Evolutionary conservation across 2,888 invertebrate genomes (phyloP).

Genomic region (Zygogramma bicolorata): DNA sequence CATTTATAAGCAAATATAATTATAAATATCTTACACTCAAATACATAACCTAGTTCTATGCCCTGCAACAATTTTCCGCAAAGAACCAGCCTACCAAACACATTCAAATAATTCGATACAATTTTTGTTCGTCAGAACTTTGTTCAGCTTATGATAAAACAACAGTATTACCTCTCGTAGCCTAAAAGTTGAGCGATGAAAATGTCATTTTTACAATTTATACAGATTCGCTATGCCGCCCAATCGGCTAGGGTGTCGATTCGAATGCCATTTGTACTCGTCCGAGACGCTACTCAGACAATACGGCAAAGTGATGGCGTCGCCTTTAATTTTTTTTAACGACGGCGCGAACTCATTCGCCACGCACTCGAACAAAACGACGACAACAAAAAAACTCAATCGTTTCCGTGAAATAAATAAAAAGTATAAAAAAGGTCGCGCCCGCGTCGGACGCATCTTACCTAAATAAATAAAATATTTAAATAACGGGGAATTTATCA

Average conservation of each 20-base stretch:
- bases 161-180: constrained; percentile 50
- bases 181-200: constrained; percentile 58
- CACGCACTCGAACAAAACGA: too few species aligned
- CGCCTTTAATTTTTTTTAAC: too few species aligned
- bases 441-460: constrained; percentile 40
- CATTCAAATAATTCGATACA: constrained; percentile 64
- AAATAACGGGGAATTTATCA: constrained; percentile 61
- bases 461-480: constrained; percentile 61
- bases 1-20: constrained; percentile 69
- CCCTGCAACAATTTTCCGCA: constrained; percentile 59
- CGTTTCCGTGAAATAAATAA: constrained; percentile 26
- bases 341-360: not conserved
- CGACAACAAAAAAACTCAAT: too few species aligned
- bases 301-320: too few species aligned
- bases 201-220: constrained; percentile 49
- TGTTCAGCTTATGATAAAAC: constrained; percentile 60
- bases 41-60: constrained; percentile 66
- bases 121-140: constrained; percentile 54
- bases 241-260: constrained; percentile 7
- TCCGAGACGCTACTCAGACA: too few species aligned
- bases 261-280: not conserved
- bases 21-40: constrained; percentile 69
- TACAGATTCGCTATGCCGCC: constrained; percentile 27
- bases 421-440: constrained; percentile 40
- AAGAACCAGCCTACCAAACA: constrained; percentile 66